Evolutionary conservation across 1,140 invertebrate species (phyloP).

Genomic region (Drosophila nasuta): DNA sequence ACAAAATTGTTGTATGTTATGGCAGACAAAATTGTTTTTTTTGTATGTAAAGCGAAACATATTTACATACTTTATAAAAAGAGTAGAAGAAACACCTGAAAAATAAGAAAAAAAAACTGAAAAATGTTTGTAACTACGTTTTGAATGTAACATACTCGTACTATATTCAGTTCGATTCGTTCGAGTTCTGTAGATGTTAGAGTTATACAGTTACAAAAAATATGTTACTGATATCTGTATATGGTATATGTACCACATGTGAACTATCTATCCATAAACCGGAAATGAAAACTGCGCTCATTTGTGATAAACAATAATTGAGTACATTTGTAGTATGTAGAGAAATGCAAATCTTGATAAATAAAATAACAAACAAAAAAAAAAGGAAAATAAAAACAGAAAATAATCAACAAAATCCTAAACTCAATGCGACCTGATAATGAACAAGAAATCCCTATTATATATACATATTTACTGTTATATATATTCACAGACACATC

Average conservation of each 20-base stretch:
- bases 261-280: conserved; percentile 26
- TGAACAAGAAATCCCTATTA: conserved; percentile 25
- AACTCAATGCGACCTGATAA: conserved; percentile 75
- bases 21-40: conserved; percentile 18
- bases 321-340: conserved; percentile 42
- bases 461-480: conserved; percentile 4
- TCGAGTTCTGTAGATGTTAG: conserved; percentile 26
- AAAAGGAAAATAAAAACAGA: too few relatives aligned
- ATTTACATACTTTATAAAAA: conserved; percentile 2
- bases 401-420: conserved; percentile 43
- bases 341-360: conserved; percentile 27
- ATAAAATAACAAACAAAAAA: too few relatives aligned
- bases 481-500: conserved; percentile 6
- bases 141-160: conserved; percentile 19
- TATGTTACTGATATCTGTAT: neutral
- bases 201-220: conserved; percentile 5
- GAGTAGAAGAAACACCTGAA: neutral
- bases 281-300: conserved; percentile 36
- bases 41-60: conserved; percentile 1
- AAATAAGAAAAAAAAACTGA: neutral
- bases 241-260: neutral
- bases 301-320: conserved; percentile 59
- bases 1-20: conserved; percentile 21
- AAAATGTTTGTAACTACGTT: conserved; percentile 29
- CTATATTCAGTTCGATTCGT: conserved; percentile 21